Evolutionary conservation across 2,797 vertebrate species (phyloP).

Genomic region (Scyliorhinus canicula): DNA sequence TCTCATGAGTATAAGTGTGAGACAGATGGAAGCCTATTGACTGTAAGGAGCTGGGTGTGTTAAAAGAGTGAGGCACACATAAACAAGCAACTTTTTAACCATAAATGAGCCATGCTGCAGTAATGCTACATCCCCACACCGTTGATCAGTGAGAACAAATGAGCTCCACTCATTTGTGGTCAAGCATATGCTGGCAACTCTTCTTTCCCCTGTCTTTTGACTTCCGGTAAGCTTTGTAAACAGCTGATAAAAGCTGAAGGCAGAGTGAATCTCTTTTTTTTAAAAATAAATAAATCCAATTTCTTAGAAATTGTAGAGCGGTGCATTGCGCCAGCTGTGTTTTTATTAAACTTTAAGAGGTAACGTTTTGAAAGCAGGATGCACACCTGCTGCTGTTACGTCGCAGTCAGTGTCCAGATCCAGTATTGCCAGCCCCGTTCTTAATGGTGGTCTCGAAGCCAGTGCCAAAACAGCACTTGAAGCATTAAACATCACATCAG

Average conservation of each 20-base stretch:
- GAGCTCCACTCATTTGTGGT: not conserved
- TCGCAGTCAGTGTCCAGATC: not conserved
- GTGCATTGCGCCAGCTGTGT: not conserved
- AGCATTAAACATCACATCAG: not conserved
- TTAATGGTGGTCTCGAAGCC: not conserved
- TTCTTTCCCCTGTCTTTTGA: not conserved
- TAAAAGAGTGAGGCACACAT: slow-evolving; percentile 22
- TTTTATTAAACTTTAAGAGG: not conserved
- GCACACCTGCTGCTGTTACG: not conserved
- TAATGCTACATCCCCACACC: not conserved
- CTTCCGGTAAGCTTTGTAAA: not conserved
- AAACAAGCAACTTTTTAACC: slow-evolving; percentile 29
- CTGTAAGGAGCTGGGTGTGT: slow-evolving; percentile 32
- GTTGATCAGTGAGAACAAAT: not conserved
- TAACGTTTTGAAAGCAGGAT: not conserved
- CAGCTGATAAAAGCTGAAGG: not conserved
- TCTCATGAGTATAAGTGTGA: slow-evolving; percentile 29
- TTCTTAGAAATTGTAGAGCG: not conserved
- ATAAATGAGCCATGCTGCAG: not conserved
- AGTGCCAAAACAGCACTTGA: not conserved
- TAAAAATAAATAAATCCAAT: no score
- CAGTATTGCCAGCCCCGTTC: not conserved
- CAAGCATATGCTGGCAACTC: not conserved
- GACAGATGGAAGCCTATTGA: slow-evolving; percentile 35
- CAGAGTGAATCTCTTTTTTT: not conserved